phyloP scores from a whole-genome alignment of 2,888 invertebrate genomes.

The Synanthedon andrenaeformis region DNA sequence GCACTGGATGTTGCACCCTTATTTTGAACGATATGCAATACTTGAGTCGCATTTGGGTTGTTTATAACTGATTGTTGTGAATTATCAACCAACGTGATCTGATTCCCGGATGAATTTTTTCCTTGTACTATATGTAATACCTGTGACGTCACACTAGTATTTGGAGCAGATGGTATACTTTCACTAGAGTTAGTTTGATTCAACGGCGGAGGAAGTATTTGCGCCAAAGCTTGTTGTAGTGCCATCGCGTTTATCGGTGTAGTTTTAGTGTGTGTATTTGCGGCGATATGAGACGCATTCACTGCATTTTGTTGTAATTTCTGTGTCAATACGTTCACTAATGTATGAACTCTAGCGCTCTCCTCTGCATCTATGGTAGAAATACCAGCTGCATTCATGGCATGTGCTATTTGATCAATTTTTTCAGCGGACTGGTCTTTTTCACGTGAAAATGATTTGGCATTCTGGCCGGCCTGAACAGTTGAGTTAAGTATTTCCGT shows the following conservation, averaged over 20 bases:
- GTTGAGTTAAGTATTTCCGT: conserved; percentile 6
- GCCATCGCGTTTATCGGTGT: conserved; percentile 52
- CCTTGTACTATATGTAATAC: conserved; percentile 63
- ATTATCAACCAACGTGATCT: conserved; percentile 52
- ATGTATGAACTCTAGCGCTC: conserved; percentile 36
- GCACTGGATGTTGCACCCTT: conserved; percentile 27
- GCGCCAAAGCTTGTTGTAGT: conserved; percentile 59
- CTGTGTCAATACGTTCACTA: conserved; percentile 66
- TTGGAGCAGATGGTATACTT: conserved; percentile 29
- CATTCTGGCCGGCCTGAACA: neutral
- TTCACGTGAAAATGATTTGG: conserved; percentile 6
- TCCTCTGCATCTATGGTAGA: conserved; percentile 28
- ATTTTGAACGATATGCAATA: conserved; percentile 62
- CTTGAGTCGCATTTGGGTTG: conserved; percentile 43
- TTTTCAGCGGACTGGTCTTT: conserved; percentile 32
- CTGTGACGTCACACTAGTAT: conserved; percentile 32
- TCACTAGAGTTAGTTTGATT: conserved; percentile 42
- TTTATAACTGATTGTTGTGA: conserved; percentile 51
- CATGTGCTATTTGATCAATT: conserved; percentile 55
- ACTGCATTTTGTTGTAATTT: conserved; percentile 46
- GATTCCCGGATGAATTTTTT: conserved; percentile 47
- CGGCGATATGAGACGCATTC: conserved; percentile 20
- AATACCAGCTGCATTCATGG: conserved; percentile 61
- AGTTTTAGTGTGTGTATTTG: conserved; percentile 39
- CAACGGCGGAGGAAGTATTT: conserved; percentile 55